Evolutionary conservation across 2,797 vertebrate genomes (phyloP), one percentile per base, ranked within the genome.

Genomic region (Apogon hyalosoma): DNA sequence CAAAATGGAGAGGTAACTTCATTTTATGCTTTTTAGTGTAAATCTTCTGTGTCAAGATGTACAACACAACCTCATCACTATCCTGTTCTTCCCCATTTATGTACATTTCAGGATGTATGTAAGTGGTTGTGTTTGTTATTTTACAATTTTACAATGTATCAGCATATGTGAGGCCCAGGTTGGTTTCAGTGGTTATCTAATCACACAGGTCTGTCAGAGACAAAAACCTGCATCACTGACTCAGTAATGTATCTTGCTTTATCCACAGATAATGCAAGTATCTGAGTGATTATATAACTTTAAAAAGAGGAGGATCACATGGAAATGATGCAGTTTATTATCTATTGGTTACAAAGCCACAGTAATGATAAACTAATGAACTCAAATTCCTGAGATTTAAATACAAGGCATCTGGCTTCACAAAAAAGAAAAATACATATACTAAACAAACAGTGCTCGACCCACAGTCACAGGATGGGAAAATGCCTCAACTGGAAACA

Each of bases 1-100:
- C 81, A 89, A 90, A 90, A 92, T 89, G 88, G 88, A 89, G 87
- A 63, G 56, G 66, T 63, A 86, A 86, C 77, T 83, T 90, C 61
- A 63, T 83, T 49, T 73, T 51, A 42, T 52, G 54, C 45, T 59
- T 68, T 54, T 40, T 31, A 45, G 49, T 67, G 48, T 48, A 75
- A 78, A 75, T 65, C 61, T n/a, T 36, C 63, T 62, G 53, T 56
- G 72, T 77, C 52, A 61, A 70, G 64, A 83, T 67, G 52, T 63
- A 33, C 51, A 74, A 45, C 21, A 13, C 36, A 10, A 36, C 41
- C n/a, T 58, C 36, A 57, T 80, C 59, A 66, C 36, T 15, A 11
- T 39, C 46, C 55, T 68, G 16, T 51, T 73, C 12, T 14, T 24
- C 11, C 47, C 18, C 33, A 73, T 56, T 31, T 7, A 69, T 64